Evolutionary conservation across 2,888 invertebrate species (phyloP).

Genomic region (Polietes domitor): DNA sequence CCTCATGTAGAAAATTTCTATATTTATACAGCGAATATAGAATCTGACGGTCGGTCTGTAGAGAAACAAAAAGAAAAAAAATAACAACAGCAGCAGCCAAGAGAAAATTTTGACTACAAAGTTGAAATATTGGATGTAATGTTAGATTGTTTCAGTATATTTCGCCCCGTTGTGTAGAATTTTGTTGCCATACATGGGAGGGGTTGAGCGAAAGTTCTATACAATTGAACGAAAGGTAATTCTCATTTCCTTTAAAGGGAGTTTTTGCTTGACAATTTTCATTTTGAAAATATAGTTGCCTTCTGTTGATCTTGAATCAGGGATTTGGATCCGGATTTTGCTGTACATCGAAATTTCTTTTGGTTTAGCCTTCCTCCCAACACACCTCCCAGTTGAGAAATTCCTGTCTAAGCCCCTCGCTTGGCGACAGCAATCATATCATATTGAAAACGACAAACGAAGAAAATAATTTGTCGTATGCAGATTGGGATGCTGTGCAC

Average conservation of each 20-base stretch:
- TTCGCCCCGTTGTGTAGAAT: not conserved
- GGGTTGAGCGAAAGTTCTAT: not conserved
- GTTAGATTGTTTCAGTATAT: not conserved
- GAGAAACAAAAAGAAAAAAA: not conserved
- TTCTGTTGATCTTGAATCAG: no score
- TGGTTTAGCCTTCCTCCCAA: no score
- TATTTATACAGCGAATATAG: not conserved
- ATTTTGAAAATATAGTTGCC: no score
- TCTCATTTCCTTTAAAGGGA: no score
- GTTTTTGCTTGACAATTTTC: no score
- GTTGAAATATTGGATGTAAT: constrained; percentile 23
- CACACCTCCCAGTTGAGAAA: no score
- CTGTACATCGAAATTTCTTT: no score
- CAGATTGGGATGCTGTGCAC: constrained; percentile 6
- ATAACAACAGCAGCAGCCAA: constrained; percentile 4
- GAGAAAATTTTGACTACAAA: not conserved
- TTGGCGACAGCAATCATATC: not conserved
- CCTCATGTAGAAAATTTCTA: constrained; percentile 24
- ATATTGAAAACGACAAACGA: constrained; percentile 9
- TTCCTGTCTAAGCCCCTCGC: not conserved
- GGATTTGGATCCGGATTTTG: no score
- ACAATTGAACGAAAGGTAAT: not conserved
- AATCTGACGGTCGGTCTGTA: not conserved
- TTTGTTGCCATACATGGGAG: not conserved
- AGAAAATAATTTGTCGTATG: constrained; percentile 14